Evolutionary conservation across 2,888 invertebrate genomes (phyloP), one percentile per base, ranked within the genome.

Genomic region (Digitonthophagus gazella): DNA sequence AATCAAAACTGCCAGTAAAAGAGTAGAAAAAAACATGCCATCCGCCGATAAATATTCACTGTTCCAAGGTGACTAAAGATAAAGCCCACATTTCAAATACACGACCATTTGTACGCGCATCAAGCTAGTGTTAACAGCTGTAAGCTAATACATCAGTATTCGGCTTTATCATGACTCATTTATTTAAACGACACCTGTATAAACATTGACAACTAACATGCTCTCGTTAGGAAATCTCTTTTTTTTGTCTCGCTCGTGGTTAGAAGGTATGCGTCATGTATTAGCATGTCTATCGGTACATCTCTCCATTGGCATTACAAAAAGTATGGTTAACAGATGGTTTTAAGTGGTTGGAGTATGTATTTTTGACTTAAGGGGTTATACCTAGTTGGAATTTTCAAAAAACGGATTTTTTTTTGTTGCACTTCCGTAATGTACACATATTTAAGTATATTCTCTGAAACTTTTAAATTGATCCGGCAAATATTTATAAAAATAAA

Each of bases 131-230:
- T 44, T 44, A 44, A 44, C 28, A 44, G 28, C 28, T 44, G 16
- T 61, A 61, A 19, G 20, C 6, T 61, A 61, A 11, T 18, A 61
- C 8, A 61, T 19, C 19, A 61, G 58, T 58, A 58, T 58, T 58
- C 58, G 18, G n/a, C 61, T 20, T 61, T 61, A 61, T 61, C 61
- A 18, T 5, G 14, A 16, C 18, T 61, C 61, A 61, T 61, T 61
- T 61, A 18, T 20, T 61, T 61, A 61, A 44, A 18, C 61, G 20
- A 18, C 19, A 61, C 61, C 61, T 61, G 61, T 18, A 20, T 20
- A 61, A 61, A 61, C 61, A 61, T 61, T 61, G 19, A 20, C 4
- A 61, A 61, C 20, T 15, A 57, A 57, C 57, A 16, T 11, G 57
- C n/a, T 19, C 61, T 61, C 61, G 20, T 61, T 61, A 61, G n/a